These are phyloP conservation scores for Drosophila silvestris DNA, from an alignment of 2,888 invertebrate genomes.

Conservation along the genomic window DNA sequence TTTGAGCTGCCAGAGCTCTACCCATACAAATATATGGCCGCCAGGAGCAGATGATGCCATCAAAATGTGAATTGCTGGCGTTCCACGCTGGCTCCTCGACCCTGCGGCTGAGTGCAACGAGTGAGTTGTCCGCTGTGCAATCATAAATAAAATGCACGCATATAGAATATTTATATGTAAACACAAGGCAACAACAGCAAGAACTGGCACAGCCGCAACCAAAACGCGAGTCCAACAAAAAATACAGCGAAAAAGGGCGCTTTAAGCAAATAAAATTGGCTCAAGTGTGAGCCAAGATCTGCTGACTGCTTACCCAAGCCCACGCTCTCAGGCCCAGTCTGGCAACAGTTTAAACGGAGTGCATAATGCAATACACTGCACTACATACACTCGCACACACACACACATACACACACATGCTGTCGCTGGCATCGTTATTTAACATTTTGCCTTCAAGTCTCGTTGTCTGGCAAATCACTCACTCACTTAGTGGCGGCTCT, in stretches of 20 bases:
- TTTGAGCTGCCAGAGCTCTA: slow-evolving; percentile 15
- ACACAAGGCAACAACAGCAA: slow-evolving; percentile 32
- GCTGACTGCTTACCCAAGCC: slow-evolving; percentile 7
- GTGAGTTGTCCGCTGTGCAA: slow-evolving; percentile 66
- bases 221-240: slow-evolving; percentile 15
- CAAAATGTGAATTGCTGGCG: slow-evolving; percentile 44
- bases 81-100: slow-evolving; percentile 8
- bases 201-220: slow-evolving; percentile 15
- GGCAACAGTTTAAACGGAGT: slow-evolving; percentile 50
- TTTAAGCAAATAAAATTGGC: slow-evolving; percentile 52
- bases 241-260: slow-evolving; percentile 20
- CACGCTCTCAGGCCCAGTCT: slow-evolving; percentile 15
- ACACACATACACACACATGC: slow-evolving; percentile 14
- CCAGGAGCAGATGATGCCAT: slow-evolving; percentile 71
- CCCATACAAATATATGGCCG: slow-evolving; percentile 59
- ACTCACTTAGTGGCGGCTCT: slow-evolving; percentile 68
- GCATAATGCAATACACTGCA: slow-evolving; percentile 42
- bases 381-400: slow-evolving; percentile 10
- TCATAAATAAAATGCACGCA: slow-evolving; percentile 81
- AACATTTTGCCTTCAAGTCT: slow-evolving; percentile 80
- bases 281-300: slow-evolving; percentile 40
- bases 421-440: slow-evolving; percentile 74
- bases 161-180: slow-evolving; percentile 67
- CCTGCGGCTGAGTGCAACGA: slow-evolving; percentile 47
- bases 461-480: slow-evolving; percentile 78